phyloP scores from a whole-genome alignment of 2,888 invertebrate species.

The Petrophora chlorosata region DNA sequence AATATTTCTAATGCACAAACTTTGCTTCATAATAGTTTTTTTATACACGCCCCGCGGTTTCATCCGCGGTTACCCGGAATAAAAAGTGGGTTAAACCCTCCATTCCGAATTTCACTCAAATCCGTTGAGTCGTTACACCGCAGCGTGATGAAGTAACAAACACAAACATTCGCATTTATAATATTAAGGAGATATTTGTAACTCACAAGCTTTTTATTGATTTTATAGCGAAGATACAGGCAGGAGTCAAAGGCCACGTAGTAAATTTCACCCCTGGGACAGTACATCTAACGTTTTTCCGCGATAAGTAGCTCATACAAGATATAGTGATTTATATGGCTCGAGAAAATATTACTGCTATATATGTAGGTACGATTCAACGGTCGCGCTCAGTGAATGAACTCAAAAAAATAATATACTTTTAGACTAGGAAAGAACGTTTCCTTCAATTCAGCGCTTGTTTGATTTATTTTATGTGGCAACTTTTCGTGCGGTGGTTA shows the following conservation, averaged over 20 bases:
- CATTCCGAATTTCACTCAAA: too few relatives aligned
- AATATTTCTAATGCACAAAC: too few relatives aligned
- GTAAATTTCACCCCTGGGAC: constrained; percentile 60
- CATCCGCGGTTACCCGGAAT: too few relatives aligned
- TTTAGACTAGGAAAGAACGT: constrained; percentile 2
- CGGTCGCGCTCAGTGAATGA: constrained; percentile 39
- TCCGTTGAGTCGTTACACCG: too few relatives aligned
- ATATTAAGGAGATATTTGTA: too few relatives aligned
- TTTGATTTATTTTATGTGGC: constrained; percentile 24
- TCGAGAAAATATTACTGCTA: constrained; percentile 58
- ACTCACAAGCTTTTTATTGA: too few relatives aligned
- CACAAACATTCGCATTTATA: too few relatives aligned
- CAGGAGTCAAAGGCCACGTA: constrained; percentile 49
- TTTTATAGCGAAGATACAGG: constrained; percentile 41
- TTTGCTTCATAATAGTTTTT: too few relatives aligned
- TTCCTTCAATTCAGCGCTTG: constrained; percentile 4
- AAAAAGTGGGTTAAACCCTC: too few relatives aligned
- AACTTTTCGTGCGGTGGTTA: constrained; percentile 3
- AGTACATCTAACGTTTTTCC: constrained; percentile 67
- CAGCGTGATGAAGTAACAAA: too few relatives aligned
- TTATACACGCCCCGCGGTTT: too few relatives aligned
- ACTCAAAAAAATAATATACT: constrained; percentile 40
- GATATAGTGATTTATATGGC: constrained; percentile 74
- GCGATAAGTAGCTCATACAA: constrained; percentile 72
- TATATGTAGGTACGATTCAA: constrained; percentile 33